Percentiles rank a stretch among this genome's conserved stretches.
phyloP scores from a whole-genome alignment of 2,113 vertebrate genomes.

The Amphiprion ocellaris region DNA sequence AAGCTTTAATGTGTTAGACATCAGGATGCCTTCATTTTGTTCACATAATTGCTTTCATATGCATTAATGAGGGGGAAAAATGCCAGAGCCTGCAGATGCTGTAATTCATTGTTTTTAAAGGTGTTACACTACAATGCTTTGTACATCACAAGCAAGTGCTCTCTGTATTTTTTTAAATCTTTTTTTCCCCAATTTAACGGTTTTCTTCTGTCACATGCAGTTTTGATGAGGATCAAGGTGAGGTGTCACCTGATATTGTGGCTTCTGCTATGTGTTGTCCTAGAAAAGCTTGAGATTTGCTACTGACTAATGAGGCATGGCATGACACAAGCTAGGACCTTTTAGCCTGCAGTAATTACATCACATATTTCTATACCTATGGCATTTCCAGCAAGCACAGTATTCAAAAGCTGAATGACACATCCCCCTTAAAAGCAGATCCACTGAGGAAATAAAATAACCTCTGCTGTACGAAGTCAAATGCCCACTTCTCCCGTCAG shows the following conservation, averaged over 20 bases:
- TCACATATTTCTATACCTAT: neutral
- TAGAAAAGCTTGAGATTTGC: slow-evolving; percentile 4
- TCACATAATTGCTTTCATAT: slow-evolving; percentile 53
- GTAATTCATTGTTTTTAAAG: slow-evolving; percentile 32
- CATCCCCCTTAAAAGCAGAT: slow-evolving; percentile 3
- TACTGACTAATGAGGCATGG: neutral
- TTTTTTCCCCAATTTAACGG: slow-evolving; percentile 1
- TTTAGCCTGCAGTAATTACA: neutral
- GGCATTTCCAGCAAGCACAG: neutral
- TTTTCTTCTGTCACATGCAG: slow-evolving; percentile 30
- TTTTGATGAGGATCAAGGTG: slow-evolving; percentile 24
- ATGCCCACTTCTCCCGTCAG: slow-evolving; percentile 29
- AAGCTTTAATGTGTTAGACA: slow-evolving; percentile 41
- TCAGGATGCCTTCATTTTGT: slow-evolving; percentile 46
- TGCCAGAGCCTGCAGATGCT: slow-evolving; percentile 26
- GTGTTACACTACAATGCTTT: neutral
- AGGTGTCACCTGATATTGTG: slow-evolving; percentile 22
- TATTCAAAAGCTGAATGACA: slow-evolving; percentile 1
- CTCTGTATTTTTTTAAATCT: neutral
- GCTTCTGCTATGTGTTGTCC: neutral
- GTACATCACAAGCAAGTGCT: neutral
- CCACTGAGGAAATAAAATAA: neutral
- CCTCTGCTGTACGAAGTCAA: slow-evolving; percentile 4
- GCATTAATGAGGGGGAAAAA: slow-evolving; percentile 38
- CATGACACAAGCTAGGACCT: neutral